Conservation (phyloP, 2,797 vertebrate genomes). For the Benthosema pterotum region DNA sequence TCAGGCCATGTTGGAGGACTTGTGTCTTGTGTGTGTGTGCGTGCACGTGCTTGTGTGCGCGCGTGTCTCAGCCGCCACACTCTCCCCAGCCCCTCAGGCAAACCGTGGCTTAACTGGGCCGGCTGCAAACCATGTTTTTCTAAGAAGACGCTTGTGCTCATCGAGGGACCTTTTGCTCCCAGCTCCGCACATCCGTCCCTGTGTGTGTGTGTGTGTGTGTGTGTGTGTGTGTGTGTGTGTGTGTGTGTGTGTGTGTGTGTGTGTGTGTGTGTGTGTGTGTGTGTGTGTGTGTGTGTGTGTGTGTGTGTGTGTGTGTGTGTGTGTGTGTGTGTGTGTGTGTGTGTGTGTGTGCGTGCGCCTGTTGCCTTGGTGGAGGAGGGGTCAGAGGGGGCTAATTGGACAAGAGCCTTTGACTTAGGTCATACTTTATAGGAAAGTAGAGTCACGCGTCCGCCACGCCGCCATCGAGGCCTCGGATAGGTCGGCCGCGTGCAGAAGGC, state of each 20-base stretch:
- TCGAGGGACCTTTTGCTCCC: slow-evolving; percentile 46
- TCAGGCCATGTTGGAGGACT: slow-evolving; percentile 84
- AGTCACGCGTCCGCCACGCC: slow-evolving; percentile 64
- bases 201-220: not conserved
- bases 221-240: no score
- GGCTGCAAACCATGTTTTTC: slow-evolving; percentile 73
- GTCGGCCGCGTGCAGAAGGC: slow-evolving; percentile 41
- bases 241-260: no score
- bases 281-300: slow-evolving; percentile 15
- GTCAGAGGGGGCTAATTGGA: slow-evolving; percentile 75
- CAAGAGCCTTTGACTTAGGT: slow-evolving; percentile 71
- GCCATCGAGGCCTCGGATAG: slow-evolving; percentile 62
- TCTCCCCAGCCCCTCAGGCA: slow-evolving; percentile 53
- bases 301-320: slow-evolving; percentile 29
- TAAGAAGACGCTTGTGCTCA: slow-evolving; percentile 66
- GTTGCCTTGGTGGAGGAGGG: slow-evolving; percentile 52
- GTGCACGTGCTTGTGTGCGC: slow-evolving; percentile 26
- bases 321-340: slow-evolving; percentile 6
- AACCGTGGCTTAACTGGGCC: slow-evolving; percentile 14
- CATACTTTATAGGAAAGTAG: slow-evolving; percentile 65
- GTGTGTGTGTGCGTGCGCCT: not conserved
- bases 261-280: no score
- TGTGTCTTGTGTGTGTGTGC: slow-evolving; percentile 64
- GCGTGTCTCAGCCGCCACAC: slow-evolving; percentile 49
- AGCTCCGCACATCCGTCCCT: no score